Evolutionary conservation across 2,888 invertebrate genomes (phyloP), one percentile per base, ranked within the genome.

Genomic region (Lamellibrachia columna): DNA sequence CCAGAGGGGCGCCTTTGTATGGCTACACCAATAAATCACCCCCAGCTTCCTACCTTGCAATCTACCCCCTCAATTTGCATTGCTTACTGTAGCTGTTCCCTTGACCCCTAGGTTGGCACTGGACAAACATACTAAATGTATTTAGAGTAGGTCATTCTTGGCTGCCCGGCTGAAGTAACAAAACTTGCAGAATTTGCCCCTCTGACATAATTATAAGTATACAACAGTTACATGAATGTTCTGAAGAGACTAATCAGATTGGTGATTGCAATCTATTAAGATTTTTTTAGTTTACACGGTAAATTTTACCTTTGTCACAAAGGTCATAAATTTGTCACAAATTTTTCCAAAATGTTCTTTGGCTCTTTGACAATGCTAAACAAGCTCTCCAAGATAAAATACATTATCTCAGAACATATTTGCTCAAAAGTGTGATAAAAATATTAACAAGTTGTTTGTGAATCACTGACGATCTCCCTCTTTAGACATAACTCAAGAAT

Each of bases 1-100:
- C 75, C 75, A 75, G 75, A 75, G 75, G 75, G 75, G 75, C 22
- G 75, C 22, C 75, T 75, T 75, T 75, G 75, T 75, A 75, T 15
- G 75, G 75, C 75, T 75, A 22, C 75, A 75, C 75, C 75, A 75
- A 75, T 75, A 75, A 75, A 75, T 75, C 75, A 75, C 75, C 75
- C 75, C 40, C n/a, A 22, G 75, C 75, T 75, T 75, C 75, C 75
- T 75, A 75, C 75, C 75, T 75, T 75, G 75, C 75, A 75, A 75
- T 75, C 75, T 75, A 75, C 75, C 22, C 22, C 75, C 75, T 75
- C 75, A 75, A 75, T 75, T 75, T 75, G 75, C 75, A 75, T 22
- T 9, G 15, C 75, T n/a, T n/a, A 75, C 22, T 75, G 75, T 15
- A 4, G 75, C 22, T 22, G 75, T 75, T 75, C 22, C 75, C 22